Percentiles rank a stretch among this genome's conserved stretches.
Conservation (phyloP, 1,140 invertebrate species). For the Mya arenaria region DNA sequence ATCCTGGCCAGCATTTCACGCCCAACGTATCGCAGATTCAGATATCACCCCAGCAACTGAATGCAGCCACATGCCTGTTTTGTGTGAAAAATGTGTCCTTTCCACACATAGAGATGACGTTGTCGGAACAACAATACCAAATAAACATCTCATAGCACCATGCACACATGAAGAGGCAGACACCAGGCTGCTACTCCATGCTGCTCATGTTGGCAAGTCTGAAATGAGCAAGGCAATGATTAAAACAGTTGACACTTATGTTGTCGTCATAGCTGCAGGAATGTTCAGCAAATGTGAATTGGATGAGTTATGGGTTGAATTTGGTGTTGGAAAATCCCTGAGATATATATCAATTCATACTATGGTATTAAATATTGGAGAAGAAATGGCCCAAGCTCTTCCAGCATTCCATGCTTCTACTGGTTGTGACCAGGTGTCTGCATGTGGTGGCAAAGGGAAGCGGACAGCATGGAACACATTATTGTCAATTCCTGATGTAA, state of each 20-base stretch:
- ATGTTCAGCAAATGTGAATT: neutral
- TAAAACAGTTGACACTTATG: constrained; percentile 67
- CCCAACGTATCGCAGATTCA: neutral
- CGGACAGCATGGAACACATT: constrained; percentile 14
- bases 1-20: constrained; percentile 31
- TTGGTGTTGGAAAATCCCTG: constrained; percentile 48
- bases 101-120: neutral
- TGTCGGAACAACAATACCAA: no score
- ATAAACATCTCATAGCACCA: constrained; percentile 4
- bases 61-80: neutral
- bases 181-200: constrained; percentile 64
- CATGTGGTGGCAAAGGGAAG: neutral
- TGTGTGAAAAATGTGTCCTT: neutral
- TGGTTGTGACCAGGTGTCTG: constrained; percentile 5
- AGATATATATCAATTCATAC: constrained; percentile 8
- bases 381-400: neutral
- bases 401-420: constrained; percentile 3
- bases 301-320: constrained; percentile 53
- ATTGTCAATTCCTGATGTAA: neutral
- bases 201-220: constrained; percentile 46
- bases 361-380: neutral
- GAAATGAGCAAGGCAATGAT: constrained; percentile 56
- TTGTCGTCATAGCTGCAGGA: constrained; percentile 63
- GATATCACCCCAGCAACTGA: neutral
- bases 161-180: constrained; percentile 71